Evolutionary conservation across 2,888 invertebrate genomes (phyloP).

Genomic region (Pachymerium ferrugineum): DNA sequence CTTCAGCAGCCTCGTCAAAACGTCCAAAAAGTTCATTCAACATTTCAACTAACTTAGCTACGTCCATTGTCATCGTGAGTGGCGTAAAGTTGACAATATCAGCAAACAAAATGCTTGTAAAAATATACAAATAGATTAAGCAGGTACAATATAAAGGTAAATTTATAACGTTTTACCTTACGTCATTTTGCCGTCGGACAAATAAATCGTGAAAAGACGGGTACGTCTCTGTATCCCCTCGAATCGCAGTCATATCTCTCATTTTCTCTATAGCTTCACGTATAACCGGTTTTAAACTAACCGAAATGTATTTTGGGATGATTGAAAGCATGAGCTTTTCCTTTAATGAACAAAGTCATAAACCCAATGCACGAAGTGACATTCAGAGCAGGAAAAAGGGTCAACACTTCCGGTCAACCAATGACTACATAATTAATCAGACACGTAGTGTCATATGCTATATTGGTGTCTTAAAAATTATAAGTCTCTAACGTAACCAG

Average conservation of each 20-base stretch:
- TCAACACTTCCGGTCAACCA: too few relatives aligned
- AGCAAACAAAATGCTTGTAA: slow-evolving; percentile 1
- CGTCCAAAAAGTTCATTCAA: slow-evolving; percentile 84
- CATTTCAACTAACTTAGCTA: slow-evolving; percentile 62
- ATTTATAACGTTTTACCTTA: background rate
- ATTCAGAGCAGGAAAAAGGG: too few relatives aligned
- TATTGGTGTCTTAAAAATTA: too few relatives aligned
- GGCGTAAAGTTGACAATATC: slow-evolving; percentile 3
- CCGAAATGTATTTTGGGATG: background rate
- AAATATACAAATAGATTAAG: background rate
- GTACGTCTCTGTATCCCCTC: background rate
- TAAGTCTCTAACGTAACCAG: too few relatives aligned
- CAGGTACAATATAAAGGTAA: background rate
- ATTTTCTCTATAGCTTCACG: background rate
- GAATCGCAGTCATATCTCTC: background rate
- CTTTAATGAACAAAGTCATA: background rate
- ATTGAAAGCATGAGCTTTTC: background rate
- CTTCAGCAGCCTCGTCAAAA: slow-evolving; percentile 86
- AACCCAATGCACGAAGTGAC: background rate
- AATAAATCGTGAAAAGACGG: slow-evolving; percentile 4
- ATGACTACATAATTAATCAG: too few relatives aligned
- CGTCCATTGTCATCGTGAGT: background rate
- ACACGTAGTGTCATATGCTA: too few relatives aligned
- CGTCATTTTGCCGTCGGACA: background rate
- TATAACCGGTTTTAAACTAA: background rate